Percentiles rank a stretch among this genome's conserved stretches.
These are phyloP conservation scores for Octopus bimaculoides DNA, from an alignment of 1,140 invertebrate genomes.

Conservation along the genomic window DNA sequence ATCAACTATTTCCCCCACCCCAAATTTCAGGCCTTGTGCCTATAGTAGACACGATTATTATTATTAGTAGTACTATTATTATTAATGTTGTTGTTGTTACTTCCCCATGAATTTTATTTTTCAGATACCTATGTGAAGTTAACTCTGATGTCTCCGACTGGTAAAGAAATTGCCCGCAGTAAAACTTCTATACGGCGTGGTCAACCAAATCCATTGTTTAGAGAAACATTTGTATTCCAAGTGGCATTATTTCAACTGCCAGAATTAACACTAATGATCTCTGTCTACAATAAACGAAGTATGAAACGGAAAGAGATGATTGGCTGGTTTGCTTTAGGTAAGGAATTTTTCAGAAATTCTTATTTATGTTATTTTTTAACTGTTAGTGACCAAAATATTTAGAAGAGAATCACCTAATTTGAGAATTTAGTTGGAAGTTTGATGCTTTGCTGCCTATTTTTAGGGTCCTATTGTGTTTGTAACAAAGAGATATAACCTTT, in stretches of 20 bases:
- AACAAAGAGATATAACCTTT: too few relatives aligned
- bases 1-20: too few relatives aligned
- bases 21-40: too few relatives aligned
- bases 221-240: constrained; percentile 95
- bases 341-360: neutral
- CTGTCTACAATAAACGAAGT: constrained; percentile 85
- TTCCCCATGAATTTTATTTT: constrained; percentile 20
- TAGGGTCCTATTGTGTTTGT: too few relatives aligned
- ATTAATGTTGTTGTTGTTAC: too few relatives aligned
- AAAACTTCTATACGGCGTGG: constrained; percentile 87
- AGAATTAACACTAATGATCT: constrained; percentile 92
- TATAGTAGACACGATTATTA: too few relatives aligned
- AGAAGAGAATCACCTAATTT: neutral
- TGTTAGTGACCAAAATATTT: neutral
- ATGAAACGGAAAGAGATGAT: constrained; percentile 96
- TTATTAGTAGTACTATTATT: too few relatives aligned
- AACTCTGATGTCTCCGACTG: constrained; percentile 83
- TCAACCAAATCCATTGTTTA: constrained; percentile 92
- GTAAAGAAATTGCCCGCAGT: constrained; percentile 86
- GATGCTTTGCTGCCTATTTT: too few relatives aligned
- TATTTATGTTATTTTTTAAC: neutral
- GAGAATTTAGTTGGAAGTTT: too few relatives aligned
- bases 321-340: constrained; percentile 87
- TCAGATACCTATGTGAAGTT: constrained; percentile 91
- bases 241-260: constrained; percentile 91